Evolutionary conservation across 2,888 invertebrate genomes (phyloP), one percentile per base, ranked within the genome.

Genomic region (Stenchaetothrips biformis): DNA sequence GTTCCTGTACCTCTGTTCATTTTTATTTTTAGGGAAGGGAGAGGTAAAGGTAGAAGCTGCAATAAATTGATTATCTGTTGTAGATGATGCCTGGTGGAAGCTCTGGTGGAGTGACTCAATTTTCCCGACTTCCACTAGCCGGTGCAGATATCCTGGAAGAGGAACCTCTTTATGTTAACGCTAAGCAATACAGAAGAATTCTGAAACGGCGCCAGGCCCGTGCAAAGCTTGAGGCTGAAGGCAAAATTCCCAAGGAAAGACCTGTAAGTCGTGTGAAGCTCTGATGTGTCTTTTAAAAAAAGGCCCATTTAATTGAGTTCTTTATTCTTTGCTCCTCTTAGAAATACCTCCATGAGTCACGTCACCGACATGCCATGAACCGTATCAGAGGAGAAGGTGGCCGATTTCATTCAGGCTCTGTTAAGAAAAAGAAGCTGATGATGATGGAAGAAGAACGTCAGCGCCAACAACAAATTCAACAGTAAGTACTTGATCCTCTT

Each of bases 281-380:
- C 9, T 67, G 53, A 78, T 27, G 48, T 11, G 48, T 49, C 21
- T 27, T 25, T 80, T 27, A 13, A 47, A 77, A 62, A 62, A n/a
- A 47, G 49, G 13, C 62, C 7, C 16, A 78, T 49, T 77, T 77
- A 21, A 67, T 62, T 27, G 8, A 77, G 78, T 78, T 67, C 74
- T 74, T 80, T 7, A 77, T 79, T 78, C n/a, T 62, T 49, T 79
- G 47, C 78, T 81, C 47, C 16, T 25, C 48, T 79, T 88, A 96
- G 95, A 98, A 98, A 94, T 99, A 99, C 86, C 90, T 99, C n/a
- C 98, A 99, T 85, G 98, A 98, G 87, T 98, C 98, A 0, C 89
- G 98, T 78, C 99, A 99, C 87, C 90, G 95, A 82, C 98, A 99
- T 86, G 99, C 99, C 0, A 97, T 99, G 96, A 98, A 98, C 87